Base-by-base conservation (phyloP, 2,888 invertebrate species). In the Stenurella melanura region DNA sequence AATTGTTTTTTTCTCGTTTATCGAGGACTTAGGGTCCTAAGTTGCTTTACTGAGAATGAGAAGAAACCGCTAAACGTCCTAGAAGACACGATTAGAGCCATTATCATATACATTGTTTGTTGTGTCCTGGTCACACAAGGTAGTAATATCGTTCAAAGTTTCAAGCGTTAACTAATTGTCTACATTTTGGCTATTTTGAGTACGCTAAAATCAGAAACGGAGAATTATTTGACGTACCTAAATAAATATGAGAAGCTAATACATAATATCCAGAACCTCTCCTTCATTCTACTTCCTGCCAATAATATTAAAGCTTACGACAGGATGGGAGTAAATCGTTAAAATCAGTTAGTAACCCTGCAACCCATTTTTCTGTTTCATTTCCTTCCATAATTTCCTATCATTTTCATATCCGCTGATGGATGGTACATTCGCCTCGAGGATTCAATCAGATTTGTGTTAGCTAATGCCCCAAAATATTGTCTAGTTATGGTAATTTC, bases 351-450 rank as follows among this genome's bases (percentile, higher is more conserved):
- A 38, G 12, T 42, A 42, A 42, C 15, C 42, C 15, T 42, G 15
- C 42, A 42, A 42, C 42, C 42, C 42, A 1, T 11, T 42, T 42
- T 42, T 42, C 42, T 42, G 42, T 42, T 42, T 42, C 42, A 12
- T 42, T 42, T 42, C 42, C 42, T 42, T 42, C 42, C 42, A 42
- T 42, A 42, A 42, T 42, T 42, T 42, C 42, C 42, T 42, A 42
- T 42, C 42, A 7, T 15, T 42, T 42, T 42, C 15, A 42, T 42
- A 42, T 42, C 15, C 42, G 11, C 42, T 15, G 42, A 42, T 42
- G 42, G 12, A 42, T 42, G 42, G 42, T 15, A 42, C 42, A 4
- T 12, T 42, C 12, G 7, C 42, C 42, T 42, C 42, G 42, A 42
- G 42, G 15, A 42, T 42, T 42, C 42, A 42, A 42, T 42, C 42